Evolutionary conservation across 53 echinoderm and acorn worm genomes (phyloP).

Genomic region (Echinometra lucunter): DNA sequence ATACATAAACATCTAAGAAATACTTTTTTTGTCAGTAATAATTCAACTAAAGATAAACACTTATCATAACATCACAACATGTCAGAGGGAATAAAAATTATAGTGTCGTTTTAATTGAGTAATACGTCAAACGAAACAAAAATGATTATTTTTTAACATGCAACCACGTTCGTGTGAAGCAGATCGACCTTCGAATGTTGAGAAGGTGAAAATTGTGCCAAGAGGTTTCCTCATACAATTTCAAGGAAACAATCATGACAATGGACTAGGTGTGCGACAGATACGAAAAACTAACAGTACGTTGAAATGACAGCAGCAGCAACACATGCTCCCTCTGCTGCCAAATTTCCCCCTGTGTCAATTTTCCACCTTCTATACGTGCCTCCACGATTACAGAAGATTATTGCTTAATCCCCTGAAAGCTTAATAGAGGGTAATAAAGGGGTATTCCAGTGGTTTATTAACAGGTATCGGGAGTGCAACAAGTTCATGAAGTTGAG

Average conservation of each 20-base stretch:
- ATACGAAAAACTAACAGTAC: neutral
- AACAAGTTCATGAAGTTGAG: conserved; percentile 5
- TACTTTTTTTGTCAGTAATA: too few species aligned
- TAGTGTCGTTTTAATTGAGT: neutral
- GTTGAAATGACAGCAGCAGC: neutral
- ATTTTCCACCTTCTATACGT: conserved; percentile 1
- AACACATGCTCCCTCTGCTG: neutral
- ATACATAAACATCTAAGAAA: too few species aligned
- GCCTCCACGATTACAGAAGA: conserved; percentile 45
- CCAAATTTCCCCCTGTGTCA: neutral
- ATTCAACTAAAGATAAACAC: too few species aligned
- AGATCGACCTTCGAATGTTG: neutral
- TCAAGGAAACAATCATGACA: conserved; percentile 42
- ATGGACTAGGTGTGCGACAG: neutral
- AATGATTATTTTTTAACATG: neutral
- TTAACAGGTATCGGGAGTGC: neutral
- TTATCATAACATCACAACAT: too few species aligned
- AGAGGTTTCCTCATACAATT: neutral
- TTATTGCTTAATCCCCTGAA: conserved; percentile 15
- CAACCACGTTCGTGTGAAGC: neutral
- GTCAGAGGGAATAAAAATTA: neutral
- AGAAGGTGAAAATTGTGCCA: neutral
- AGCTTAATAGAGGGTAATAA: conserved; percentile 29
- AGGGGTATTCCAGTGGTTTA: neutral
- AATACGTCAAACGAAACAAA: neutral